phyloP scores from a whole-genome alignment of 2,113 vertebrate genomes.

The Crotalus viridis region DNA sequence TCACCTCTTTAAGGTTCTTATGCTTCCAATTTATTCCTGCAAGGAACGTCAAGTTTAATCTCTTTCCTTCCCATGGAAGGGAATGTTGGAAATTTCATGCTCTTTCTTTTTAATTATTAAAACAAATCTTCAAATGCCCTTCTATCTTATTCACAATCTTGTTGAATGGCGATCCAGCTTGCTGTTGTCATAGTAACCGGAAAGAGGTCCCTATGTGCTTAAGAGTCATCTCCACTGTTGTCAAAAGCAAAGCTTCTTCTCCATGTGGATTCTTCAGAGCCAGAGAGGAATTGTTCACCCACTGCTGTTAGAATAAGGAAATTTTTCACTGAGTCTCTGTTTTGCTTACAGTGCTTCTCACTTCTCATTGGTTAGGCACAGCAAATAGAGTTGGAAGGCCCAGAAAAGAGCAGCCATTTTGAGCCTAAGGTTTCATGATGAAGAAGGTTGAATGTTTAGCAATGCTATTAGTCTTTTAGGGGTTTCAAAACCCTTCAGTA shows the following conservation, averaged over 20 bases:
- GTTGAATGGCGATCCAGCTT: conserved; percentile 25
- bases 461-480: neutral
- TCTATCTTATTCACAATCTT: conserved; percentile 21
- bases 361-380: neutral
- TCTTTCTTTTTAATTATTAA: neutral
- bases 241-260: conserved; percentile 43
- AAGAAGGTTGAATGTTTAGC: too few species aligned
- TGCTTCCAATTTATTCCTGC: conserved; percentile 5
- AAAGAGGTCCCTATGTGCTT: neutral
- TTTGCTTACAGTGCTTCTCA: neutral
- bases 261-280: conserved; percentile 11
- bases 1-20: neutral
- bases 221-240: conserved; percentile 27
- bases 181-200: conserved; percentile 55
- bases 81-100: neutral
- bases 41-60: neutral
- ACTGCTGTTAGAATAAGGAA: neutral
- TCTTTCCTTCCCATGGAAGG: neutral
- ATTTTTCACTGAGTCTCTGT: neutral
- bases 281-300: neutral
- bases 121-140: conserved; percentile 21
- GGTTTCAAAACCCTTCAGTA: too few species aligned
- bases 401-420: neutral
- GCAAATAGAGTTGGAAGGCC: neutral
- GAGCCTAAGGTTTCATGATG: neutral